Evolutionary conservation across 2,888 invertebrate genomes (phyloP).

Genomic region (Xylota segnis): DNA sequence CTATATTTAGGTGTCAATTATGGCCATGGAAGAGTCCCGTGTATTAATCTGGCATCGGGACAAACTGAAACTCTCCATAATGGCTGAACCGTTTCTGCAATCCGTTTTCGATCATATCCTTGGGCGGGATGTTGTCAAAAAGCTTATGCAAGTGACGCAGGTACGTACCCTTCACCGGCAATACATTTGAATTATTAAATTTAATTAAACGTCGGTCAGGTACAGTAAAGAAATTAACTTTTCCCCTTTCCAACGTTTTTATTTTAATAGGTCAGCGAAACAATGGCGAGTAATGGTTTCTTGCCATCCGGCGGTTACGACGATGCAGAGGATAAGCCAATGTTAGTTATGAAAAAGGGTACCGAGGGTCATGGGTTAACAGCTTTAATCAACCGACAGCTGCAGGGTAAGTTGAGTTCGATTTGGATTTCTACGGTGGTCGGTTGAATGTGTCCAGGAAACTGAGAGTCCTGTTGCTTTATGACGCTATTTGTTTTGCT

Average conservation of each 20-base stretch:
- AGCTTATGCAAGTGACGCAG: conserved; percentile 91
- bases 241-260: too few species aligned
- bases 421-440: conserved; percentile 53
- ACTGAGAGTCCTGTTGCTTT: conserved; percentile 38
- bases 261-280: conserved; percentile 90
- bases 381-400: conserved; percentile 90
- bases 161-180: conserved; percentile 76
- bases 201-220: conserved; percentile 36
- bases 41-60: conserved; percentile 94
- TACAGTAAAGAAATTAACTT: conserved; percentile 7
- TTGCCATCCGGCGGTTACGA: conserved; percentile 89
- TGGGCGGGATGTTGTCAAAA: conserved; percentile 93
- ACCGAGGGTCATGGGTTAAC: conserved; percentile 91
- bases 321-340: conserved; percentile 91
- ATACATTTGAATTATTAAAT: conserved; percentile 30
- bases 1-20: conserved; percentile 90
- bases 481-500: conserved; percentile 32
- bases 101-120: conserved; percentile 94
- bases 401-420: conserved; percentile 87
- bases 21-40: conserved; percentile 93
- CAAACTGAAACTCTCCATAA: conserved; percentile 93
- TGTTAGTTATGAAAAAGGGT: conserved; percentile 90
- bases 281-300: conserved; percentile 91
- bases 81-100: conserved; percentile 92
- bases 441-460: conserved; percentile 48